Evolutionary conservation across 2,113 vertebrate genomes (phyloP), one percentile per base, ranked within the genome.

Genomic region (Pardalotus punctatus): DNA sequence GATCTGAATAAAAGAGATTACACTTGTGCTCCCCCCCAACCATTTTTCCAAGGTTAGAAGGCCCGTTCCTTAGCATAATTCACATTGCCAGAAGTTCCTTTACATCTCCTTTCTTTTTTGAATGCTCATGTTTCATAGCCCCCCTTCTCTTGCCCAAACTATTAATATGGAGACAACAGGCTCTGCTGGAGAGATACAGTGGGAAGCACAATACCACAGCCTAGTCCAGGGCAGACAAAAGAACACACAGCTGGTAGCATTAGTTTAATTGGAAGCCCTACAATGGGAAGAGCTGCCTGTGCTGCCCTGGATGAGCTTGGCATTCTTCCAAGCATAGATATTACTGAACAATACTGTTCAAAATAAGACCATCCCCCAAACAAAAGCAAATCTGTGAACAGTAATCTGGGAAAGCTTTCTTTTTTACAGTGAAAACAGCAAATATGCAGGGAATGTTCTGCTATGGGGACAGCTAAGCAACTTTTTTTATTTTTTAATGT

Each of bases 261-360:
- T 90, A 81, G 54, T 81, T 93, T 93, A 86, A 96, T 90, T 92
- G 90, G 53, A 88, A 93, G 27, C 71, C 56, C 77, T 86, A 91
- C 93, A 95, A 93, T 86, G 80, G 81, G 61, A 60, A 94, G 64
- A 94, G 92, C 96, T 94, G 77, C 81, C 90, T 92, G 76, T 76
- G 70, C 89, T 86, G 90, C 90, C 93, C 95, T 90, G 87, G 91
- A 91, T 85, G 58, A 91, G 91, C 54, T 73, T 95, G 94, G 94
- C 93, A 94, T 62, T 84, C 71, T 90, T 87, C 90, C 92, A 96
- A 80, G 66, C 58, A 70, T 2, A 89, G 89, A 93, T 78, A 94
- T 92, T 83, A 92, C 48, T 53, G 80, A 96, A 87, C 61, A 96
- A 72, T 65, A 54, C 42, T 50, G 70, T 60, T 92, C 85, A 72